phyloP scores from a whole-genome alignment of 2,888 invertebrate species.

The Diadromus collaris region DNA sequence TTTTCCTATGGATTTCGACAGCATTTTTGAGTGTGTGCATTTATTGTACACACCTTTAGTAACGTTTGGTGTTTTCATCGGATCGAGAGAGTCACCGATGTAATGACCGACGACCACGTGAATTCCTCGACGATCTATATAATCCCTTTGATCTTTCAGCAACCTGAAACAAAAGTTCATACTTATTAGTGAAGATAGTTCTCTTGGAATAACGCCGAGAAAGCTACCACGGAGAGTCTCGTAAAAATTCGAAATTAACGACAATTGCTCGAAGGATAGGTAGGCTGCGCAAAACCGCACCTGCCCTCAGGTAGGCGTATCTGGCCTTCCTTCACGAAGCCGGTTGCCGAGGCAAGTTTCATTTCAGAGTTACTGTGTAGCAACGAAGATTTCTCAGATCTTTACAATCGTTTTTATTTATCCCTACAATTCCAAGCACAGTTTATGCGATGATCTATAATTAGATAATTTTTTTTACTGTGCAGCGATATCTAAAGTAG shows the following conservation, averaged over 20 bases:
- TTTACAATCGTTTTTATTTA: slow-evolving; percentile 2
- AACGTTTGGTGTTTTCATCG: slow-evolving; percentile 84
- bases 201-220: slow-evolving; percentile 19
- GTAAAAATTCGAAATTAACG: slow-evolving; percentile 22
- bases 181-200: slow-evolving; percentile 23
- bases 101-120: slow-evolving; percentile 94
- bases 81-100: slow-evolving; percentile 87
- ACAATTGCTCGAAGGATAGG: neutral
- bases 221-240: slow-evolving; percentile 8
- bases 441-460: neutral
- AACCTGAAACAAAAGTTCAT: slow-evolving; percentile 79
- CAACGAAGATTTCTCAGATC: slow-evolving; percentile 11
- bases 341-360: neutral
- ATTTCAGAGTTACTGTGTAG: slow-evolving; percentile 18
- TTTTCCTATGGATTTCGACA: neutral
- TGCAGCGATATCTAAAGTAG: neutral
- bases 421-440: neutral
- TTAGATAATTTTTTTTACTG: neutral
- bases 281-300: slow-evolving; percentile 24
- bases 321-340: slow-evolving; percentile 18
- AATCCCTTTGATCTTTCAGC: slow-evolving; percentile 85
- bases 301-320: slow-evolving; percentile 25
- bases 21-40: neutral
- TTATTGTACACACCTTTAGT: slow-evolving; percentile 84
- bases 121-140: slow-evolving; percentile 88